phyloP scores from a whole-genome alignment of 2,797 vertebrate species.

The Hemitrygon akajei region DNA sequence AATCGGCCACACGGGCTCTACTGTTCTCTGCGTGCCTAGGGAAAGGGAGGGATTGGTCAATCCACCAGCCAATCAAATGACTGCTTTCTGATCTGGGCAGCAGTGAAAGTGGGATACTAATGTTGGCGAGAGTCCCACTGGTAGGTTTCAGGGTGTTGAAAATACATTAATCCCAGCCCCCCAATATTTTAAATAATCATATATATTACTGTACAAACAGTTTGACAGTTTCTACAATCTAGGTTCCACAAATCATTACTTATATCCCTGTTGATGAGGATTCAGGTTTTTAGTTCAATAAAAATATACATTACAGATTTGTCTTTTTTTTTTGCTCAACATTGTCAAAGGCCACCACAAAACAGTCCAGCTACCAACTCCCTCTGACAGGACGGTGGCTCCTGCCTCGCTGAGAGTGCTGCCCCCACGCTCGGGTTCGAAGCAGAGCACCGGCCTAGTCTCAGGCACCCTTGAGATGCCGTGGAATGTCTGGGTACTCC shows the following conservation, averaged over 20 bases:
- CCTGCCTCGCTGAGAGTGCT: neutral
- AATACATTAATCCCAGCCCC: neutral
- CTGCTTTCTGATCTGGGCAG: neutral
- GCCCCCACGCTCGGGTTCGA: no score
- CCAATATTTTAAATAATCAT: neutral
- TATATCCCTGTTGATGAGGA: neutral
- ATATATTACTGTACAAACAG: neutral
- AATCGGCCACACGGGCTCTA: neutral
- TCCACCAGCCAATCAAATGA: neutral
- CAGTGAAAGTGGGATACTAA: no score
- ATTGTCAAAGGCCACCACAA: constrained; percentile 17
- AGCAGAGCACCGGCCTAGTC: neutral
- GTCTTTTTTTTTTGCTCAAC: neutral
- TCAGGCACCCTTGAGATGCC: neutral
- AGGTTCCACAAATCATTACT: neutral
- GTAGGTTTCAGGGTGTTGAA: neutral
- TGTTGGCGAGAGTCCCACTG: neutral
- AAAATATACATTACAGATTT: neutral
- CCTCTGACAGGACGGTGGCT: neutral
- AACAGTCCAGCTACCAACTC: neutral
- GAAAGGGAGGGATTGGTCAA: neutral
- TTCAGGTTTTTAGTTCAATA: neutral
- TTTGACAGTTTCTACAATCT: neutral
- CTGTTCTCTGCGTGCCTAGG: no score
- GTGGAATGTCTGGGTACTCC: neutral